Evolutionary conservation across 92 coral and sea anemone species (phyloP).

Genomic region (Phenganax subtilis): DNA sequence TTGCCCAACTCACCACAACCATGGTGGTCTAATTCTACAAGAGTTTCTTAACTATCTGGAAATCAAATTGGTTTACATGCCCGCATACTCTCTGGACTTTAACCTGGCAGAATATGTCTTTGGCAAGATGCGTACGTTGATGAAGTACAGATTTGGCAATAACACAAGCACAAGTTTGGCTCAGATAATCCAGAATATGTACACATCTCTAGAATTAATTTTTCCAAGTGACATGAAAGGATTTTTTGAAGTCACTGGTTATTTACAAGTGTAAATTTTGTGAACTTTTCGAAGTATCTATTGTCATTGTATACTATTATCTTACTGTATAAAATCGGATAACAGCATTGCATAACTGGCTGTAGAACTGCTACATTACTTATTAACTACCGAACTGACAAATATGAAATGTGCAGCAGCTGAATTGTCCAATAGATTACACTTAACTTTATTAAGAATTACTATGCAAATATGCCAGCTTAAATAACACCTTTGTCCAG

Average conservation of each 20-base stretch:
- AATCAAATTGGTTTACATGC: conserved; percentile 45
- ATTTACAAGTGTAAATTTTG: conserved; percentile 5
- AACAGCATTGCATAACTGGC: neutral
- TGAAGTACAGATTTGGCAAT: conserved; percentile 17
- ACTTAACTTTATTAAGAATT: too few relatives aligned
- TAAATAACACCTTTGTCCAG: too few relatives aligned
- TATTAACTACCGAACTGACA: too few relatives aligned
- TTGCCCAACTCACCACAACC: conserved; percentile 14
- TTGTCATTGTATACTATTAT: neutral
- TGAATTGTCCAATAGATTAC: too few relatives aligned
- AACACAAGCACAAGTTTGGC: conserved; percentile 22
- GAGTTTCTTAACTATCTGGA: conserved; percentile 1
- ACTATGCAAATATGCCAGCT: too few relatives aligned
- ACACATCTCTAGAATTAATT: conserved; percentile 30
- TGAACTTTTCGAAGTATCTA: neutral
- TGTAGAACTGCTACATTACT: too few relatives aligned
- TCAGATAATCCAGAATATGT: conserved; percentile 19
- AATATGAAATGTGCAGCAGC: too few relatives aligned
- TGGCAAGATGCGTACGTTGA: conserved; percentile 24
- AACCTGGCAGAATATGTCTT: conserved; percentile 43
- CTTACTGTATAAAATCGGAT: neutral
- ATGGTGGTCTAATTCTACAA: conserved; percentile 8
- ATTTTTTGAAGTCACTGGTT: conserved; percentile 22
- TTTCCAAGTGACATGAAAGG: conserved; percentile 38
- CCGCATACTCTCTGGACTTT: conserved; percentile 43